Conservation (phyloP, 2,113 vertebrate genomes). For the Etheostoma cragini region DNA sequence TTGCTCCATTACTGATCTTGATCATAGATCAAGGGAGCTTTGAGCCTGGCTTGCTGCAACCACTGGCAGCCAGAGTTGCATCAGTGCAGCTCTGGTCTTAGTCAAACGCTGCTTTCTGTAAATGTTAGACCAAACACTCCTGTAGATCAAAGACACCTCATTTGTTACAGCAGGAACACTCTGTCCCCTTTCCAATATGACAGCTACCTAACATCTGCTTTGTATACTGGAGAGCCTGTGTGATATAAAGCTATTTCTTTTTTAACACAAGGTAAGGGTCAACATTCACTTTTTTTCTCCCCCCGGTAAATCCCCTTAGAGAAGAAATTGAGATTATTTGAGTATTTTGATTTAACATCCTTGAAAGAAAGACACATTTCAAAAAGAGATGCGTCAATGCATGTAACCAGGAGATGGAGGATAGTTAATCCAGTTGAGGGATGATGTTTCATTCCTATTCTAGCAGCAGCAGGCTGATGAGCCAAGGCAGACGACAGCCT, state of each 20-base stretch:
- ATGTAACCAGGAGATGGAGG: slow-evolving; percentile 11
- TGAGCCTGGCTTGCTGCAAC: slow-evolving; percentile 33
- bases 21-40: slow-evolving; percentile 44
- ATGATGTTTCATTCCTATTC: slow-evolving; percentile 25
- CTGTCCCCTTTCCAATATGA: slow-evolving; percentile 21
- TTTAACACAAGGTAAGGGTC: not conserved
- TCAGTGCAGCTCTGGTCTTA: slow-evolving; percentile 52
- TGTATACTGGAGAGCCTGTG: not conserved
- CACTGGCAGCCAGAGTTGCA: slow-evolving; percentile 27
- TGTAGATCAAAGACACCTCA: slow-evolving; percentile 46
- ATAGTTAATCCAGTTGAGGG: not conserved
- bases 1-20: not conserved
- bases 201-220: slow-evolving; percentile 30
- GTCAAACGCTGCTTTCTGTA: slow-evolving; percentile 51
- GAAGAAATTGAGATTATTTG: slow-evolving; percentile 13
- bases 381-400: slow-evolving; percentile 6
- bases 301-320: not conserved
- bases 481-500: slow-evolving; percentile 42
- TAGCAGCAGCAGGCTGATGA: slow-evolving; percentile 30
- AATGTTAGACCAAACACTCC: slow-evolving; percentile 49
- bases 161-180: slow-evolving; percentile 31
- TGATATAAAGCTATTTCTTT: not conserved
- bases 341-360: not conserved
- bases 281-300: not conserved
- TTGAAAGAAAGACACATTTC: not conserved